Conservation (phyloP, 2,888 invertebrate genomes). For the Synanthedon tipuliformis region DNA sequence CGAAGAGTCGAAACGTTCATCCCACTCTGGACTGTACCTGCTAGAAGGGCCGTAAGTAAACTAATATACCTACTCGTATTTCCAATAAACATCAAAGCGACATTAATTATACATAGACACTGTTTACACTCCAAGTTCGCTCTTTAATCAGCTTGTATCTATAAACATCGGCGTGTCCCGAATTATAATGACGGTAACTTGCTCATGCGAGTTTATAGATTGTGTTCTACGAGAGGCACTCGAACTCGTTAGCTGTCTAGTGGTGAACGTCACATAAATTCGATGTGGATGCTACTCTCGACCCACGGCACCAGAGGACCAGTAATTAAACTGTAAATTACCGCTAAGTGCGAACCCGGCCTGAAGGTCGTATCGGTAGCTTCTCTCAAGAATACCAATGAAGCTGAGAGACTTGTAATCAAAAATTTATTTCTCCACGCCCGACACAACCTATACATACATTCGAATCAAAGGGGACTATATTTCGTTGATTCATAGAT, state of each 20-base stretch:
- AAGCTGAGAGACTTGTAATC: slow-evolving; percentile 36
- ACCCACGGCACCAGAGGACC: slow-evolving; percentile 19
- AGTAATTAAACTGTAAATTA: slow-evolving; percentile 67
- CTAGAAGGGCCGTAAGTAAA: too few relatives aligned
- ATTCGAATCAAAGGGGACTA: neutral
- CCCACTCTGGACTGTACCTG: too few relatives aligned
- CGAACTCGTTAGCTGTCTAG: slow-evolving; percentile 2
- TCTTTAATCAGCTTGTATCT: neutral
- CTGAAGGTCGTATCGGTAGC: slow-evolving; percentile 51
- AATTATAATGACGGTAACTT: neutral
- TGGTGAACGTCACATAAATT: slow-evolving; percentile 14
- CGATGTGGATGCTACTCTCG: neutral
- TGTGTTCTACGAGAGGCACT: neutral
- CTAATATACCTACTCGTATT: too few relatives aligned
- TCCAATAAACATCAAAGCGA: too few relatives aligned
- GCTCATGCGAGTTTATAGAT: neutral
- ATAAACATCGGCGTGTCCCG: neutral
- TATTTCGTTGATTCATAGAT: neutral
- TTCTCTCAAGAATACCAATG: slow-evolving; percentile 51
- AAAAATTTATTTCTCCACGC: slow-evolving; percentile 37
- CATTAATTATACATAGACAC: neutral
- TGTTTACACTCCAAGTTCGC: neutral
- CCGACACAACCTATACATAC: slow-evolving; percentile 3
- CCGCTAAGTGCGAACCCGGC: slow-evolving; percentile 50
- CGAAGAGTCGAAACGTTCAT: too few relatives aligned